Conservation (phyloP, 1,140 invertebrate species). For the Oryzaephilus surinamensis region DNA sequence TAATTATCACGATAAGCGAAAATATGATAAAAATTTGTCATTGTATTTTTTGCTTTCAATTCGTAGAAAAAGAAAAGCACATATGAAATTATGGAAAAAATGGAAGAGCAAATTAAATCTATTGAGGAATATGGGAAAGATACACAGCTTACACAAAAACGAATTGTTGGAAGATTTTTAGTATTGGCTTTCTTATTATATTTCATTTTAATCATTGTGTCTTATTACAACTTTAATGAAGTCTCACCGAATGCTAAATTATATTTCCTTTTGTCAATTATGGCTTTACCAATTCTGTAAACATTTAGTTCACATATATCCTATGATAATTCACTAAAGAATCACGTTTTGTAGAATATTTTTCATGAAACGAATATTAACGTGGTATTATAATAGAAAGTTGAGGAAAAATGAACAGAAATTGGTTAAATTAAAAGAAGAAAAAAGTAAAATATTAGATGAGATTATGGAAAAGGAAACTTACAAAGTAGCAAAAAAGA, state of each 20-base stretch:
- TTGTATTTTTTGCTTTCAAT: constrained; percentile 26
- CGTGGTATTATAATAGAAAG: constrained; percentile 79
- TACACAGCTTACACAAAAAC: constrained; percentile 69
- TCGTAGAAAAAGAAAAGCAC: constrained; percentile 75
- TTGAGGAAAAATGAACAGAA: constrained; percentile 68
- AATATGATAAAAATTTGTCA: constrained; percentile 2
- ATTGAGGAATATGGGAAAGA: constrained; percentile 68
- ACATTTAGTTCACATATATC: constrained; percentile 33
- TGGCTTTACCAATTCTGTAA: constrained; percentile 72
- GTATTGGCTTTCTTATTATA: no score
- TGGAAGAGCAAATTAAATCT: constrained; percentile 70
- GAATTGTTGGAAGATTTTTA: constrained; percentile 66
- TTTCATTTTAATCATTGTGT: constrained; percentile 57
- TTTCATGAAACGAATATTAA: constrained; percentile 61
- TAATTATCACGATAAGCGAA: no score
- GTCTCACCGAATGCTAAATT: constrained; percentile 55
- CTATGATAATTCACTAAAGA: constrained; percentile 13
- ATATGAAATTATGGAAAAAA: constrained; percentile 59
- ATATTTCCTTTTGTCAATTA: constrained; percentile 58
- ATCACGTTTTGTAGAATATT: constrained; percentile 55
- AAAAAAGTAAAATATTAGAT: constrained; percentile 83
- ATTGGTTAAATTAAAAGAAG: constrained; percentile 56
- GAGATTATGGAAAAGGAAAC: constrained; percentile 95
- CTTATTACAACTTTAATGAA: constrained; percentile 71
- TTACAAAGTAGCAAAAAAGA: constrained; percentile 89